Conservation (phyloP, 2,797 vertebrate genomes). For the Mionectes olivaceus region DNA sequence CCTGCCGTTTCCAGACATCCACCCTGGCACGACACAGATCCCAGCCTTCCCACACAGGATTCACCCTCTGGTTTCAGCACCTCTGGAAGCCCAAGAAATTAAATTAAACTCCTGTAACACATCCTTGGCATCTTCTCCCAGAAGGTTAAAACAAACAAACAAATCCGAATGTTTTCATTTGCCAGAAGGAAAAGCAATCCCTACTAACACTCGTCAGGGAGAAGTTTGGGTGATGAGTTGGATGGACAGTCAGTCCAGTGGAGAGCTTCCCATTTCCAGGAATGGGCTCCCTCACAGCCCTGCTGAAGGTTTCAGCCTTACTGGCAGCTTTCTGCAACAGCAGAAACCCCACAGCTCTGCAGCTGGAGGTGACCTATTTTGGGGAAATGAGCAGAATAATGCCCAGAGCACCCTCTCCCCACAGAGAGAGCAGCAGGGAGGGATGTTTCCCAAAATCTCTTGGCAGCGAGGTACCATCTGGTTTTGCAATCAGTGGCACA, state of each 20-base stretch:
- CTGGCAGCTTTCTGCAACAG: background rate
- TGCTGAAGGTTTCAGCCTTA: background rate
- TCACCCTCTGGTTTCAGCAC: background rate
- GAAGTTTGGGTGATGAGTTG: background rate
- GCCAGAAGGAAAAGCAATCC: background rate
- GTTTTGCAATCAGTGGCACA: background rate
- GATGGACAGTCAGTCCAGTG: background rate
- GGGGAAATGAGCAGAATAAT: background rate
- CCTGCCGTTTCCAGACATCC: background rate
- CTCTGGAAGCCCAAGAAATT: background rate
- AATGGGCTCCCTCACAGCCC: background rate
- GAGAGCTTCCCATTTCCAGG: background rate
- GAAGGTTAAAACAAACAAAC: background rate
- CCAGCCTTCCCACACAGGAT: background rate
- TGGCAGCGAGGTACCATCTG: background rate
- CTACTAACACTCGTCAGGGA: rapidly evolving
- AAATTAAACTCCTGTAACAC: background rate
- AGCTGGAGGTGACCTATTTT: background rate
- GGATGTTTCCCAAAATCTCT: background rate
- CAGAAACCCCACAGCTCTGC: background rate
- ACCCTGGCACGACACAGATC: rapidly evolving
- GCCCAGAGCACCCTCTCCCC: background rate
- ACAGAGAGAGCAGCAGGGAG: background rate
- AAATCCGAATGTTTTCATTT: background rate
- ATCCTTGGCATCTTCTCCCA: background rate